Evolutionary conservation across 2,797 vertebrate species (phyloP), one percentile per base, ranked within the genome.

Genomic region (Notolepis coatsorum): DNA sequence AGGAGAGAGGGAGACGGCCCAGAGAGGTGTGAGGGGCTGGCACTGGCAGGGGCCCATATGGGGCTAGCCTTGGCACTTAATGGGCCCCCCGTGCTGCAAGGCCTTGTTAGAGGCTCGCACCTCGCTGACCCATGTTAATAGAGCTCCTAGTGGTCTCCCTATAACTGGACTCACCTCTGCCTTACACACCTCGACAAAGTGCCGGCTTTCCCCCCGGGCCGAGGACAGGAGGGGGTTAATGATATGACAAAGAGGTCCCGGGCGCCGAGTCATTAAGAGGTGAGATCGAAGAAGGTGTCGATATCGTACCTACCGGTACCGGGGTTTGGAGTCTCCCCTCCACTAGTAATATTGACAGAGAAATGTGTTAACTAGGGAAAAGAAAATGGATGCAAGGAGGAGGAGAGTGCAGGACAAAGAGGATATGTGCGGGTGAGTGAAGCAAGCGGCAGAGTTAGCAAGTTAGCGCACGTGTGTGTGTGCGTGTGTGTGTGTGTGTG

Each of bases 41-140:
- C 70, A 73, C 68, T 48, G 51, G 21, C 70, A 73, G 84, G 74
- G 73, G 81, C 87, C 80, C 38, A 35, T 43, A 64, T 71, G 79
- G 77, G 77, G 80, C 74, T 82, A 87, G 84, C 74, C 84, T 75
- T 62, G 79, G 82, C 87, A 89, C 87, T 84, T 89, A 87, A 91
- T 89, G 81, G 89, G 89, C 87, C 85, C 90, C 91, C 90, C 31
- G 60, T 70, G 84, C 79, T 84, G 82, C 77, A 55, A 24, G 66
- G 80, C 80, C 91, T 94, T 89, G 91, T 94, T 94, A 94, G 91
- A 89, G 81, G 80, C 84, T 94, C 92, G 88, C 93, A 94, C 93
- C 91, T 93, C 89, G 88, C 88, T 88, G 79, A 86, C 86, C 81
- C 65, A 82, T 77, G 83, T 84, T 85, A 88, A 77, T 83, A 80